Conservation (phyloP, 2,888 invertebrate species). For the Sussaba pulchella region DNA sequence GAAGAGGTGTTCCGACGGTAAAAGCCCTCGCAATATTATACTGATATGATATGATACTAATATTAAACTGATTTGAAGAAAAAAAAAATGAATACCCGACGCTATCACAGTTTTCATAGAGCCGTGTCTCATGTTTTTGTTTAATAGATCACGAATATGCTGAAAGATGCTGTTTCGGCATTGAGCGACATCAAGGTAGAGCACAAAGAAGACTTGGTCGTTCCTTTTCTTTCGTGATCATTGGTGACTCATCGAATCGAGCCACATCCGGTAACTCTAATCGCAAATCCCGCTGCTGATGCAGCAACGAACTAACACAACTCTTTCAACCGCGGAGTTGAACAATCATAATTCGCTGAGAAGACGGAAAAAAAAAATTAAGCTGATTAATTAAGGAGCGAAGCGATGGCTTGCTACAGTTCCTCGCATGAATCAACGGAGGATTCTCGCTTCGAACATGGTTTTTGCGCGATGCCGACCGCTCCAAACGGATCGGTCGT, state of each 20-base stretch:
- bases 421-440: constrained; percentile 36
- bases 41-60: no score
- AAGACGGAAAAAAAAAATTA: constrained; percentile 1
- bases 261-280: constrained; percentile 25
- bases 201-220: constrained; percentile 95
- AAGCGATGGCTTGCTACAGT: constrained; percentile 31
- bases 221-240: constrained; percentile 89
- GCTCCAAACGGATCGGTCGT: constrained; percentile 8
- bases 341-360: constrained; percentile 14
- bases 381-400: neutral
- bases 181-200: constrained; percentile 93
- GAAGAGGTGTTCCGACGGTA: no score
- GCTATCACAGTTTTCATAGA: no score
- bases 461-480: constrained; percentile 23
- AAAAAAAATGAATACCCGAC: no score
- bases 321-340: constrained; percentile 17
- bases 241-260: constrained; percentile 45
- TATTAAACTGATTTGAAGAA: no score
- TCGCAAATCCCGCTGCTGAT: constrained; percentile 35
- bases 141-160: constrained; percentile 89
- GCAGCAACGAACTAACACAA: constrained; percentile 13
- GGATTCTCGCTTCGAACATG: constrained; percentile 26
- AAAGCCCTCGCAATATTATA: no score
- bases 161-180: constrained; percentile 90
- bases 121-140: constrained; percentile 13